phyloP scores from a whole-genome alignment of 2,113 vertebrate genomes.

The Lota lota region DNA sequence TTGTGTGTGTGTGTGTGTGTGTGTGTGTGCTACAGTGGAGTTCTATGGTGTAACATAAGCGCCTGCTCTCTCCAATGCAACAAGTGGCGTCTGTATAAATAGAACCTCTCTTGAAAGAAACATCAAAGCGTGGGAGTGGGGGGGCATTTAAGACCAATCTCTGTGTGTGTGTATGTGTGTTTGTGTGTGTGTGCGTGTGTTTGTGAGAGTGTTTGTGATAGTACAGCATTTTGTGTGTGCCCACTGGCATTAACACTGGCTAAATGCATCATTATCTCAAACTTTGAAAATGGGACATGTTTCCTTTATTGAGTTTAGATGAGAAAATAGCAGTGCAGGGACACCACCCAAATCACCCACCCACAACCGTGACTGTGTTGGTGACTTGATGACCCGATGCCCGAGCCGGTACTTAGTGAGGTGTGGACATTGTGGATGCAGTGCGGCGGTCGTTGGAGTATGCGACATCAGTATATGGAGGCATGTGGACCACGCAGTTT shows the following conservation, averaged over 20 bases:
- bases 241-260: not conserved
- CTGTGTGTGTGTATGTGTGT: slow-evolving; percentile 17
- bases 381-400: no score
- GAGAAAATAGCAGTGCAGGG: not conserved
- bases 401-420: no score
- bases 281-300: slow-evolving; percentile 6
- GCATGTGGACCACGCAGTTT: not conserved
- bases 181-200: slow-evolving; percentile 10
- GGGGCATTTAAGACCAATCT: slow-evolving; percentile 48
- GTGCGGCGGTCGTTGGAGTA: no score
- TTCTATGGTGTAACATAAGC: slow-evolving; percentile 47
- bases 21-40: slow-evolving; percentile 41
- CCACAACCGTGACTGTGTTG: not conserved
- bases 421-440: no score
- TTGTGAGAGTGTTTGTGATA: not conserved
- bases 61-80: slow-evolving; percentile 62
- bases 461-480: not conserved
- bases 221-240: not conserved
- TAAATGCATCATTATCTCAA: slow-evolving; percentile 15
- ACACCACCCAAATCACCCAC: not conserved
- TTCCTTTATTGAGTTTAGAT: not conserved
- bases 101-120: slow-evolving; percentile 54
- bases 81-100: slow-evolving; percentile 73
- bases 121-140: slow-evolving; percentile 56
- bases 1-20: no score